Conservation (phyloP, 2,113 vertebrate species). For the Triplophysa siluroides region DNA sequence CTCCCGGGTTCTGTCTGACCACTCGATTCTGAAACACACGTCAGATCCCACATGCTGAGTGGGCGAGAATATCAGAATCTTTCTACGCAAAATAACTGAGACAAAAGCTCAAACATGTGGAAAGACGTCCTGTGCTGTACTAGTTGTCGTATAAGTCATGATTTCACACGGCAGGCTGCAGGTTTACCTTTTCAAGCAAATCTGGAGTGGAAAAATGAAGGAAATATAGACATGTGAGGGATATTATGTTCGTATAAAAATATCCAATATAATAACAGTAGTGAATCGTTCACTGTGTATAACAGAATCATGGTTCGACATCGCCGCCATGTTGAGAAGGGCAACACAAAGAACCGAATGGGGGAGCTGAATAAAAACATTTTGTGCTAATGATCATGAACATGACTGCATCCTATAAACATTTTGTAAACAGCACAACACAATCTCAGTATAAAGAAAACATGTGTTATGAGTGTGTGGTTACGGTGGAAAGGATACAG, state of each 20-base stretch:
- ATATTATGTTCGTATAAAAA: background rate
- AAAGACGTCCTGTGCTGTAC: background rate
- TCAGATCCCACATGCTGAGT: conserved; percentile 26
- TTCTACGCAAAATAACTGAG: background rate
- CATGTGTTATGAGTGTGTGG: background rate
- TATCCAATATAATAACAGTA: no score
- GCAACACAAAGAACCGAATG: no score
- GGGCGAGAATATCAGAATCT: background rate
- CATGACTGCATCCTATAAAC: no score
- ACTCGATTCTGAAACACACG: conserved; percentile 82
- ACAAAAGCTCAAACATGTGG: background rate
- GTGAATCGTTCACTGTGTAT: no score
- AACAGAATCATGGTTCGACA: no score
- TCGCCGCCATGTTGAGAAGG: no score
- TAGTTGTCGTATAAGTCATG: no score
- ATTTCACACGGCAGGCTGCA: background rate
- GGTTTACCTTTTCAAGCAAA: conserved; percentile 78
- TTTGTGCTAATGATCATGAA: no score
- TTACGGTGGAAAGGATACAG: conserved; percentile 81
- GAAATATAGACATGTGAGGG: conserved; percentile 27
- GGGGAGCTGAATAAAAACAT: no score
- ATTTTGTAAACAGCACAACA: no score
- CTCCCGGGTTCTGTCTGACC: conserved; percentile 86
- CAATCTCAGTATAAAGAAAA: background rate
- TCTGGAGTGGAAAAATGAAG: conserved; percentile 69